Evolutionary conservation across 2,113 vertebrate species (phyloP), one percentile per base, ranked within the genome.

Genomic region (Urocolius indicus): DNA sequence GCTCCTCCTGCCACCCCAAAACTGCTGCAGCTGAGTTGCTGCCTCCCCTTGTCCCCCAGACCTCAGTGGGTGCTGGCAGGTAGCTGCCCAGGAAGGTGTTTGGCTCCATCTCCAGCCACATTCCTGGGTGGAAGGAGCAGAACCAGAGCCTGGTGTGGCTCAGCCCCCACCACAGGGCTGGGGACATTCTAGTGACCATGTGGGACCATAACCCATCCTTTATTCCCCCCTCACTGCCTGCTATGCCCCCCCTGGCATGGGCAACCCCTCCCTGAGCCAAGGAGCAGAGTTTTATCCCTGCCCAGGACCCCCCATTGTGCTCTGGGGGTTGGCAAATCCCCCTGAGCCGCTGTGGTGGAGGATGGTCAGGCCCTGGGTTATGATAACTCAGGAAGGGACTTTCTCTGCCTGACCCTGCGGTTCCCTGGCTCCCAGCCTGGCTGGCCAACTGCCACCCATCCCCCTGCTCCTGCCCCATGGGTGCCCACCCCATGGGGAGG

Each of bases 201-300:
- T 2, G 71, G 22, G 58, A 41, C 32, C 32, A 3, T 29, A 73
- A 58, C 67, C 22, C 4, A 0, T 10, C 36, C 68, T 41, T 15
- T 62, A 29, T 38, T 10, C 69, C n/a, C 45, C 55, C 27, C 63
- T 34, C 11, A 3, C 22, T 2, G 1, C 73, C 45, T 38, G 29
- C 34, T 1, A 21, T 41, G 7, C 20, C 38, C 38, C n/a, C 52
- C n/a, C 38, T 4, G 43, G 3, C 58, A n/a, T 1, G 45, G 75
- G 45, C 0, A 0, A 65, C 20, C 22, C 29, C 15, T 76, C 41
- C n/a, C 16, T 0, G 6, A 19, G 17, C 20, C 34, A 55, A 22
- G 54, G 34, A 18, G 20, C 13, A 55, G 66, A 71, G 71, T 8
- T 49, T 24, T 22, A 5, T 10, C 55, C 5, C 20, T 36, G 69